Evolutionary conservation across 1,140 invertebrate genomes (phyloP).

Genomic region (Drosophila gunungcola): DNA sequence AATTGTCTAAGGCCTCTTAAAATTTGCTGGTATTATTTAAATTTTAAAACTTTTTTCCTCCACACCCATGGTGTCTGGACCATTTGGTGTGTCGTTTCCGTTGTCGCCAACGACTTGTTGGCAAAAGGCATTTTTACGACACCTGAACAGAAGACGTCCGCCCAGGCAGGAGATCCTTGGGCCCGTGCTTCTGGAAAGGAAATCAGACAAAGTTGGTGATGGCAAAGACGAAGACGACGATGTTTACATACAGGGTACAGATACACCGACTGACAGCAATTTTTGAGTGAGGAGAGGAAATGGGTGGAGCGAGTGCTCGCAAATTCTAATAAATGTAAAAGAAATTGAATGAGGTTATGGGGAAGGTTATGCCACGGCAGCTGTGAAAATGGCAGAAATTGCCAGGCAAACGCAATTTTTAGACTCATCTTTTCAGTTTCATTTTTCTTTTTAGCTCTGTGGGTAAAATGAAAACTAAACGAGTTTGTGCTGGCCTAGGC

Average conservation of each 20-base stretch:
- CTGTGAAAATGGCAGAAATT: slow-evolving; percentile 76
- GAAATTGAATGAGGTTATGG: slow-evolving; percentile 79
- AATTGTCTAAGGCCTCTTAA: background rate
- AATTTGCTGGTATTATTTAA: background rate
- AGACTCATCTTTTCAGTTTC: slow-evolving; percentile 27
- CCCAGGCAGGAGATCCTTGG: slow-evolving; percentile 5
- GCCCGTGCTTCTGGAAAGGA: slow-evolving; percentile 10
- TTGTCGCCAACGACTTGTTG: slow-evolving; percentile 55
- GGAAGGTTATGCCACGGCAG: slow-evolving; percentile 70
- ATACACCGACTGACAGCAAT: slow-evolving; percentile 13
- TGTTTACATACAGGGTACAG: slow-evolving; percentile 47
- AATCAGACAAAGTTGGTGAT: slow-evolving; percentile 4
- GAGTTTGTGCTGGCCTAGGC: slow-evolving; percentile 69
- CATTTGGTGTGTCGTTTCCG: slow-evolving; percentile 48
- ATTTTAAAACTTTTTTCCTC: background rate
- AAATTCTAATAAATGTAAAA: slow-evolving; percentile 83
- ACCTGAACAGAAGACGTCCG: slow-evolving; percentile 66
- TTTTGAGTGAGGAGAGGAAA: slow-evolving; percentile 40
- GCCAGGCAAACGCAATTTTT: slow-evolving; percentile 72
- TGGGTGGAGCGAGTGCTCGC: slow-evolving; percentile 41
- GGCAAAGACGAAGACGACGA: slow-evolving; percentile 10
- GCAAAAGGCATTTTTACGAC: slow-evolving; percentile 72
- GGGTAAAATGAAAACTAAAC: slow-evolving; percentile 78
- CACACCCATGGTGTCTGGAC: slow-evolving; percentile 43
- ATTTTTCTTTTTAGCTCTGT: slow-evolving; percentile 14